Base-by-base conservation (phyloP, 2,888 invertebrate species). In the Noctuana brunneofusca region DNA sequence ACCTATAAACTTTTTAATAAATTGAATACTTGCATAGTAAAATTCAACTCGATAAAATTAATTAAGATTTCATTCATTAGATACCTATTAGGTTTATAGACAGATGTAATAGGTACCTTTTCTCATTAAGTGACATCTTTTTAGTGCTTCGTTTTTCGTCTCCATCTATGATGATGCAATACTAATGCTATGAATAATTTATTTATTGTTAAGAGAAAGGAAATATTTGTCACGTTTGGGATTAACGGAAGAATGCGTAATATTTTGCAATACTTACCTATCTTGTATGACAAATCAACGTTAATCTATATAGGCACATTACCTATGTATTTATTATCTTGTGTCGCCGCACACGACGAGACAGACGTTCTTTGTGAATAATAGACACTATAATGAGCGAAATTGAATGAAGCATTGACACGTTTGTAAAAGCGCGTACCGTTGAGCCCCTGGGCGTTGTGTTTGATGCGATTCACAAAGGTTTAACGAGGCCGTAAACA, bases 401-500 rank as follows among this genome's bases (percentile, higher is more conserved):
- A 35, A 24, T 27, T 55, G 54, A 62, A 55, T 62, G 48, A 55
- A 48, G 38, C 54, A 55, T 55, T 55, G 60, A 49, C 59, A 60
- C 60, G 27, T 60, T 54, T 48, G 60, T 60, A 48, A 54, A 53
- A 46, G 53, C 41, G 46, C 35, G 60, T 46, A 53, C 59, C 59
- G 59, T 54, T 46, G 41, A 16, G 41, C 18, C 41, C 6, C 41
- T 41, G 16, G 41, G 18, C 41, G 18, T 41, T 43, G 46, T 48
- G 48, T 38, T 62, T 54, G 18, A 18, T 43, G 46, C 54, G 48
- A 27, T 62, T 54, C 60, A 30, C 63, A 68, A 64, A 50, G 43
- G 50, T 41, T 56, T 58, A 30, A 56, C 59, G 43, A 35, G 16
- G 63, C 54, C 57, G 58, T 62, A 63, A 65, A 64, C 57, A 58